phyloP scores from a whole-genome alignment of 2,113 vertebrate species.

The Oriolus oriolus region DNA sequence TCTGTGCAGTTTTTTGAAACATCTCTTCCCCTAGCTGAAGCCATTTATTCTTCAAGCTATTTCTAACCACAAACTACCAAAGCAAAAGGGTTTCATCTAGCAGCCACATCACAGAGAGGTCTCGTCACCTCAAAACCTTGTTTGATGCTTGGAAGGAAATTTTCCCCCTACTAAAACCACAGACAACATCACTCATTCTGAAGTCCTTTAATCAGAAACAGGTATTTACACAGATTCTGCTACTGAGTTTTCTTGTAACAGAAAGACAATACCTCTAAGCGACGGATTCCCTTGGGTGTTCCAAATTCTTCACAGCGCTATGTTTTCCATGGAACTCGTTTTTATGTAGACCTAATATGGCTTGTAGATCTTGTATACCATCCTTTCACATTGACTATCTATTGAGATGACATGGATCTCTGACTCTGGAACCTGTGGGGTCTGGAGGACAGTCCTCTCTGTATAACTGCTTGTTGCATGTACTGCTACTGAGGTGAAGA shows the following conservation, averaged over 20 bases:
- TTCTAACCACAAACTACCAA: constrained; percentile 46
- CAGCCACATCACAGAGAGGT: constrained; percentile 65
- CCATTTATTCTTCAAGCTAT: background rate
- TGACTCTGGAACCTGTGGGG: background rate
- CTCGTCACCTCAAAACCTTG: constrained; percentile 46
- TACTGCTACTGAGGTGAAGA: background rate
- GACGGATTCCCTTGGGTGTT: background rate
- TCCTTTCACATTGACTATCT: background rate
- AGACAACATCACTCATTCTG: background rate
- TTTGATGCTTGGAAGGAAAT: constrained; percentile 17
- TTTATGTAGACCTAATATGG: background rate
- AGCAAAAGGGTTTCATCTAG: background rate
- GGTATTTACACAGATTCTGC: background rate
- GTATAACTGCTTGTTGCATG: background rate
- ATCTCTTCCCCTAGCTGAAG: background rate
- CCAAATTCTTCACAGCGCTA: background rate
- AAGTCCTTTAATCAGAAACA: background rate
- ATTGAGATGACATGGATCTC: background rate
- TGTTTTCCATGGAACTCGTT: background rate
- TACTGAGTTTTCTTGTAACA: background rate
- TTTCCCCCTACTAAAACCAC: constrained; percentile 35
- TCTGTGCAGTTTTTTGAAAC: background rate
- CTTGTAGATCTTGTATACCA: background rate
- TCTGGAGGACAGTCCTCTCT: background rate
- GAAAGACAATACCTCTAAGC: background rate